A percentile compares a stretch with the other conserved stretches of the same genome.
phyloP scores from a whole-genome alignment of 2,113 vertebrate species.

The Synodontis membranacea region DNA sequence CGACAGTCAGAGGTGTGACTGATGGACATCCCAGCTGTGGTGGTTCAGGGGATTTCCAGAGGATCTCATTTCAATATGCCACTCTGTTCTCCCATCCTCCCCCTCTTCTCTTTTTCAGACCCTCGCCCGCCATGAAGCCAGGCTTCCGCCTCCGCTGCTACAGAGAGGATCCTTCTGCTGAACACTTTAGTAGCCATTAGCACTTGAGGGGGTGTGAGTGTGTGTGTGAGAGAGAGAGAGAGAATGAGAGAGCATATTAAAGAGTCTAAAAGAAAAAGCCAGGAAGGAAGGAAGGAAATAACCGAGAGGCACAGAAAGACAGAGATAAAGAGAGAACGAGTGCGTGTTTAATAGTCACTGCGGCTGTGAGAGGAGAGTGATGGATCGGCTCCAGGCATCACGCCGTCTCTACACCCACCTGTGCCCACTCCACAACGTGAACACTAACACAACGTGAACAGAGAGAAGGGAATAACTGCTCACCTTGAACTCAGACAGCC shows the following conservation, averaged over 20 bases:
- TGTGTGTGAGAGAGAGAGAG: conserved; percentile 26
- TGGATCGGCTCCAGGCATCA: not conserved
- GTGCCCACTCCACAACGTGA: not conserved
- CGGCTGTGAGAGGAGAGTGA: not conserved
- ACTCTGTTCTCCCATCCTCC: not conserved
- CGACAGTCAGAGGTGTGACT: not conserved
- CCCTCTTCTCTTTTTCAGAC: not conserved
- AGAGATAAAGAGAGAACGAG: not conserved
- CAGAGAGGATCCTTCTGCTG: conserved; percentile 6
- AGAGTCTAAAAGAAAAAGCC: not conserved
- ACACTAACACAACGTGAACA: not conserved
- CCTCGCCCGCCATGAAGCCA: not conserved
- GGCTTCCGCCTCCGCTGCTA: conserved; percentile 12
- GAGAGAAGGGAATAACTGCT: not conserved
- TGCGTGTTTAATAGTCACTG: not conserved
- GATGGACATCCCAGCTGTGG: not conserved
- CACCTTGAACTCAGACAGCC: conserved; percentile 99
- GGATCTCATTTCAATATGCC: conserved; percentile 18
- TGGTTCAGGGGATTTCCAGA: conserved; percentile 1
- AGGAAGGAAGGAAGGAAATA: not conserved
- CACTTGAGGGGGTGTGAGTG: conserved; percentile 28
- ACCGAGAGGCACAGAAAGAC: not conserved
- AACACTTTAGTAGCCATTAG: conserved; percentile 45
- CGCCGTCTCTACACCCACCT: conserved; percentile 1
- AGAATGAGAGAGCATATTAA: not conserved